phyloP scores from a whole-genome alignment of 2,888 invertebrate genomes.

The Conchocele bisecta region DNA sequence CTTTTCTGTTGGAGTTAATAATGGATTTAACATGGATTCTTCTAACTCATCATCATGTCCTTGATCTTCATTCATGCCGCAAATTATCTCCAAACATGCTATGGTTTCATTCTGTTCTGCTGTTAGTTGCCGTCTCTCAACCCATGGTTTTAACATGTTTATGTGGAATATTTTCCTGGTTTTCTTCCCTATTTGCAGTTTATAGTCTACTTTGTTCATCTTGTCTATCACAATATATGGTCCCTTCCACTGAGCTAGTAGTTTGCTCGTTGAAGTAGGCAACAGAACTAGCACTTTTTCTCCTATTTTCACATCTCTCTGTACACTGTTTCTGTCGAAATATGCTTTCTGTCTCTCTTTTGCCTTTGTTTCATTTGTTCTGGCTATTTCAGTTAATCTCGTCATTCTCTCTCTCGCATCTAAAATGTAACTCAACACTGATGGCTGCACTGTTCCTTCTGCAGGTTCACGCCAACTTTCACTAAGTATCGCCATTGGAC shows the following conservation, averaged over 20 bases:
- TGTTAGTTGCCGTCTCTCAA: not conserved
- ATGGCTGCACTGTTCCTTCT: too few relatives aligned
- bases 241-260: slow-evolving; percentile 3
- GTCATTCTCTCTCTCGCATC: not conserved
- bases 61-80: too few relatives aligned
- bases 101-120: too few relatives aligned
- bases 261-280: not conserved
- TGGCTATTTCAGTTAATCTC: not conserved
- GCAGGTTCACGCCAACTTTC: not conserved
- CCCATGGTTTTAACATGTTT: slow-evolving; percentile 4
- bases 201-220: slow-evolving; percentile 4
- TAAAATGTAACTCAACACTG: not conserved
- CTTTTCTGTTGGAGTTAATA: too few relatives aligned
- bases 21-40: too few relatives aligned
- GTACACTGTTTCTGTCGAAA: slow-evolving; percentile 4
- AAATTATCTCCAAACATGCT: too few relatives aligned
- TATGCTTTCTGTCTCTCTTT: not conserved
- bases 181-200: not conserved
- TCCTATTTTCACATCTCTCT: not conserved
- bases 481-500: not conserved
- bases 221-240: not conserved
- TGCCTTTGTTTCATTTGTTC: not conserved
- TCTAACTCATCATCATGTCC: too few relatives aligned
- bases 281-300: not conserved
- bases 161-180: slow-evolving; percentile 1